These are phyloP conservation scores for Tribolium castaneum DNA, from an alignment of 1,140 invertebrate genomes.

Conservation along the genomic window DNA sequence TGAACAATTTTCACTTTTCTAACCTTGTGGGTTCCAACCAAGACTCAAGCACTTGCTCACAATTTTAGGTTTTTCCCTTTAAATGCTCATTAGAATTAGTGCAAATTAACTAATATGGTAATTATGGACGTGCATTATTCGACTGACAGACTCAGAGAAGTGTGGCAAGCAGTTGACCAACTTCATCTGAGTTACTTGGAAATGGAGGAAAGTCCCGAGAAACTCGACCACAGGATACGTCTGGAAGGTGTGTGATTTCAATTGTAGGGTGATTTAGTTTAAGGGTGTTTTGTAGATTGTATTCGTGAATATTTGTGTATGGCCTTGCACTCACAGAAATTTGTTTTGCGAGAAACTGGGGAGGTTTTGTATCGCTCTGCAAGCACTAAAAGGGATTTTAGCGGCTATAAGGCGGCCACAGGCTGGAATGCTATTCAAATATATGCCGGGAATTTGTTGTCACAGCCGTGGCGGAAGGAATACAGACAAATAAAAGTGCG, in stretches of 20 bases:
- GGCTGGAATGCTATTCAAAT: slow-evolving; percentile 87
- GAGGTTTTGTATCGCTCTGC: slow-evolving; percentile 80
- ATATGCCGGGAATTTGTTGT: slow-evolving; percentile 86
- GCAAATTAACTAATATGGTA: slow-evolving; percentile 54
- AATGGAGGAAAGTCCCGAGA: slow-evolving; percentile 80
- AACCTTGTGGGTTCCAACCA: not conserved
- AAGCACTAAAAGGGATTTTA: slow-evolving; percentile 76
- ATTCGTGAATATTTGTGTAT: slow-evolving; percentile 81
- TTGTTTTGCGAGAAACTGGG: slow-evolving; percentile 77
- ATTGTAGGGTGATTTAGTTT: not conserved
- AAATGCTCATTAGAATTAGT: not conserved
- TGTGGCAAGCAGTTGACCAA: slow-evolving; percentile 77
- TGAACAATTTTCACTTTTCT: not conserved
- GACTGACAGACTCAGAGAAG: slow-evolving; percentile 68
- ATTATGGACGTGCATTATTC: slow-evolving; percentile 59
- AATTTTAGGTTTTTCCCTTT: not conserved
- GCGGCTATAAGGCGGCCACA: slow-evolving; percentile 80
- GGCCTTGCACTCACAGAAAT: slow-evolving; percentile 84
- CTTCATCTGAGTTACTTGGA: slow-evolving; percentile 80
- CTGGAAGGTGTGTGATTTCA: slow-evolving; percentile 72
- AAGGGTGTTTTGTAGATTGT: slow-evolving; percentile 73
- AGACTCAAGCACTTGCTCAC: not conserved
- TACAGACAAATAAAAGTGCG: slow-evolving; percentile 81
- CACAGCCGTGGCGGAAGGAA: slow-evolving; percentile 90
- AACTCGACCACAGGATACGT: slow-evolving; percentile 77